These are phyloP conservation scores for Procambarus clarkii DNA, from an alignment of 1,140 invertebrate species.

Conservation along the genomic window DNA sequence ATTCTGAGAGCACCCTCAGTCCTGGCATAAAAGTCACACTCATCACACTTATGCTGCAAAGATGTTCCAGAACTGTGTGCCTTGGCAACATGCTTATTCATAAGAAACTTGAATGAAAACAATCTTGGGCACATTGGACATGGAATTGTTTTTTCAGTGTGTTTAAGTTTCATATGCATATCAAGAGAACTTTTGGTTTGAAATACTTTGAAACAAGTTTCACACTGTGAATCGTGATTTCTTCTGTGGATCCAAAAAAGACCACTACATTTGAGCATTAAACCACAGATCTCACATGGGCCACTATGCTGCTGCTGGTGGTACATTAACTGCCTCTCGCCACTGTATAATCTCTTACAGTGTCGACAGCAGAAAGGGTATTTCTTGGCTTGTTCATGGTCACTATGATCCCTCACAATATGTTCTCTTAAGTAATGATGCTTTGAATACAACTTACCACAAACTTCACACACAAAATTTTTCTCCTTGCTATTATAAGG, in stretches of 20 bases:
- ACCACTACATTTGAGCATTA: slow-evolving; percentile 34
- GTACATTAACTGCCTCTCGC: slow-evolving; percentile 15
- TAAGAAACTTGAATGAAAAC: slow-evolving; percentile 33
- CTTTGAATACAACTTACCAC: slow-evolving; percentile 57
- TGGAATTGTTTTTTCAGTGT: slow-evolving; percentile 26
- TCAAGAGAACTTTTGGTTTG: slow-evolving; percentile 9
- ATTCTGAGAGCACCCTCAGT: slow-evolving; percentile 20
- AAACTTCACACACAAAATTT: slow-evolving; percentile 54
- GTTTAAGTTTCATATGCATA: slow-evolving; percentile 47
- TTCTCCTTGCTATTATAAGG: slow-evolving; percentile 46
- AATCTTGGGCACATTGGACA: slow-evolving; percentile 41
- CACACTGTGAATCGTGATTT: slow-evolving; percentile 36
- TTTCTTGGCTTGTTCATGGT: slow-evolving; percentile 28
- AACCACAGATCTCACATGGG: slow-evolving; percentile 53
- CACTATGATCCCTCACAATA: slow-evolving; percentile 44
- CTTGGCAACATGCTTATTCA: slow-evolving; percentile 42
- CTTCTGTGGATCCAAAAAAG: slow-evolving; percentile 33
- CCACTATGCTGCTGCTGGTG: slow-evolving; percentile 32
- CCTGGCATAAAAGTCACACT: slow-evolving; percentile 43
- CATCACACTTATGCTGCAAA: slow-evolving; percentile 18
- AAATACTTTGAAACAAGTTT: slow-evolving; percentile 36
- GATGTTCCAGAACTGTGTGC: not conserved
- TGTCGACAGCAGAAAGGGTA: slow-evolving; percentile 46
- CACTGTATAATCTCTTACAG: slow-evolving; percentile 42
- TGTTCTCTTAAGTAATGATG: slow-evolving; percentile 37